Evolutionary conservation across 2,113 vertebrate genomes (phyloP).

Genomic region (Anser brachyrhynchus): DNA sequence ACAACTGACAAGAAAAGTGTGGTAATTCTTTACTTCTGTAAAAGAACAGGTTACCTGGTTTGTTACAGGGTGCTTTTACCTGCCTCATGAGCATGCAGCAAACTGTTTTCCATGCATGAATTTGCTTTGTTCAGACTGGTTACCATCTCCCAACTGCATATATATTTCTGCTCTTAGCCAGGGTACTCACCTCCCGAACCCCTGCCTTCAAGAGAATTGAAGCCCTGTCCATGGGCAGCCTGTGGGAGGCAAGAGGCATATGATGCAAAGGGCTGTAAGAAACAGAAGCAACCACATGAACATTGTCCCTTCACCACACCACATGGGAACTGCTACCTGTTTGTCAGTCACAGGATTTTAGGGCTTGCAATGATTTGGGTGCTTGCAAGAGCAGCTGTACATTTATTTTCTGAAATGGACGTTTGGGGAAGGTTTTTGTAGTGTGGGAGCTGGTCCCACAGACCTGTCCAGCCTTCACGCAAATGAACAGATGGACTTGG

Average conservation of each 20-base stretch:
- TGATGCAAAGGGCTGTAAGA: neutral
- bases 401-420: neutral
- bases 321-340: neutral
- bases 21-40: too few species aligned
- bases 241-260: neutral
- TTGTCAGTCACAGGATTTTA: neutral
- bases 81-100: neutral
- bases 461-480: rapidly evolving
- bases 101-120: neutral
- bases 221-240: neutral
- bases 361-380: neutral
- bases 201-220: neutral
- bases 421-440: neutral
- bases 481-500: neutral
- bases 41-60: too few species aligned
- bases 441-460: neutral
- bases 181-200: neutral
- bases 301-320: neutral
- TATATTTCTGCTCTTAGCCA: neutral
- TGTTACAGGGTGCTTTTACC: neutral
- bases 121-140: neutral
- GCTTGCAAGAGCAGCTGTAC: neutral
- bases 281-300: neutral
- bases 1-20: too few species aligned
- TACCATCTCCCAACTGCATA: neutral